Conservation (phyloP, 2,113 vertebrate genomes). For the Epinephelus moara region DNA sequence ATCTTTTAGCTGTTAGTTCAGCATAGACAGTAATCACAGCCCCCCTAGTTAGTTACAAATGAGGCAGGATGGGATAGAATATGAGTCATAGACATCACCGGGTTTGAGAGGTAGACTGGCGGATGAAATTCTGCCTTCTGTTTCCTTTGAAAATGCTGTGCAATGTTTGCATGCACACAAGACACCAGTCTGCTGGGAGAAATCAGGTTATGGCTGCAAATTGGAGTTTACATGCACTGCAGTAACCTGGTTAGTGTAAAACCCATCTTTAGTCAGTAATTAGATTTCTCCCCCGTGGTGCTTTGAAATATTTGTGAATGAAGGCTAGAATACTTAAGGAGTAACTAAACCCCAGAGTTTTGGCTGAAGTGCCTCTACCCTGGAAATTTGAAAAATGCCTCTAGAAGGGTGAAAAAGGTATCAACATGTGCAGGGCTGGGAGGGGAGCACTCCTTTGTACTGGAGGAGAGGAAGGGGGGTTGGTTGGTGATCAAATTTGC, state of each 20-base stretch:
- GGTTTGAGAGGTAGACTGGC: background rate
- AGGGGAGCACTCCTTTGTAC: no score
- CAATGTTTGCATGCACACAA: constrained; percentile 9
- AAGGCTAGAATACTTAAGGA: background rate
- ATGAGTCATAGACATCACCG: background rate
- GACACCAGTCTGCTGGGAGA: background rate
- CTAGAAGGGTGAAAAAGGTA: no score
- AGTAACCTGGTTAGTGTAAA: constrained; percentile 24
- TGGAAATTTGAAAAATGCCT: no score
- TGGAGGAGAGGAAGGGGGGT: no score
- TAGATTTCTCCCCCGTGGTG: background rate
- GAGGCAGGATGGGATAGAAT: background rate
- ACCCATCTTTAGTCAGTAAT: constrained; percentile 16
- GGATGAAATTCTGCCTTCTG: background rate
- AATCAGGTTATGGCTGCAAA: constrained; percentile 14
- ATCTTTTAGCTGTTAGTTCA: constrained; percentile 18
- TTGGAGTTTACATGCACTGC: constrained; percentile 15
- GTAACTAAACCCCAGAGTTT: no score
- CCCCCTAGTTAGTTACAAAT: constrained; percentile 8
- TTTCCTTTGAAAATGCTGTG: constrained; percentile 7
- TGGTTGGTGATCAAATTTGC: no score
- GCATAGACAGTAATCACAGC: constrained; percentile 12
- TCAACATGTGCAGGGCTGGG: no score
- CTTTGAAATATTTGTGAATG: background rate
- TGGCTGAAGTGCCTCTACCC: no score